Percentiles rank a stretch among this genome's conserved stretches.
Evolutionary conservation across 1,140 invertebrate species (phyloP).

Genomic region (Brachionus asplanchnoidis): DNA sequence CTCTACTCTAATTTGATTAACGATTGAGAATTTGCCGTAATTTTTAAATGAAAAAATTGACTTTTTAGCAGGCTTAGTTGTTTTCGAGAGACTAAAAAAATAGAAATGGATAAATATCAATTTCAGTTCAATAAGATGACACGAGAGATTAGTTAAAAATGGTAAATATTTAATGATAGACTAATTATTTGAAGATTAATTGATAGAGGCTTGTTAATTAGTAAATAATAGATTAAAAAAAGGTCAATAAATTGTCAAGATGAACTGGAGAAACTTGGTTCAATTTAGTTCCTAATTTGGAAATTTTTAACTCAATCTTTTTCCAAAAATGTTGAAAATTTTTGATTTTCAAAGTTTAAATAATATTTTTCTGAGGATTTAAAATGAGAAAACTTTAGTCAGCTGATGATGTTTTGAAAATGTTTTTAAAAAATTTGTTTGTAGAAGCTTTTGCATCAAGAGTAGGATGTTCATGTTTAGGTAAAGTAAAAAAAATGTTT

Average conservation of each 20-base stretch:
- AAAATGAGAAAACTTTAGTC: background rate
- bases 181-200: conserved; percentile 25
- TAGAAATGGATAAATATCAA: background rate
- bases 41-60: conserved; percentile 32
- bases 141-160: conserved; percentile 15
- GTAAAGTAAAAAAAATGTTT: background rate
- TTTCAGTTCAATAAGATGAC: background rate
- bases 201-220: background rate
- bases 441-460: background rate
- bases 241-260: background rate
- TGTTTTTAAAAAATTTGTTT: background rate
- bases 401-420: background rate
- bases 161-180: conserved; percentile 8
- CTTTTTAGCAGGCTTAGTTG: background rate
- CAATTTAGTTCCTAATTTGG: background rate
- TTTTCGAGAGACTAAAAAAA: background rate
- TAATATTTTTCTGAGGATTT: background rate
- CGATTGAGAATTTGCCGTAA: background rate
- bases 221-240: background rate
- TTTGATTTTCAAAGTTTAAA: background rate
- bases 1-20: background rate
- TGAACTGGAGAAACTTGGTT: background rate
- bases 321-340: background rate
- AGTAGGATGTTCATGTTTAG: background rate
- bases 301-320: background rate